These are phyloP conservation scores for Benthosema pterotum DNA, from an alignment of 2,797 vertebrate genomes.

Conservation along the genomic window DNA sequence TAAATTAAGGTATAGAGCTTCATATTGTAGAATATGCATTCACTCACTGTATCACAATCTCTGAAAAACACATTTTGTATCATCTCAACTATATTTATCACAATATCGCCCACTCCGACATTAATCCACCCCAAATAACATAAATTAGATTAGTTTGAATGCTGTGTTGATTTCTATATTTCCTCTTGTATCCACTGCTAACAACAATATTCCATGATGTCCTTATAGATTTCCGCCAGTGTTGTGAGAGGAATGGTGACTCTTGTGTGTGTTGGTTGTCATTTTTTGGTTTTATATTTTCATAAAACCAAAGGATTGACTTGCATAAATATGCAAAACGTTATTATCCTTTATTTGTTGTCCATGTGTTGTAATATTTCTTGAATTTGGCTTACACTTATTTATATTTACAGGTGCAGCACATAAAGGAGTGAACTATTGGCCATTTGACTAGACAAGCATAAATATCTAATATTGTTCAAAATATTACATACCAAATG, in stretches of 20 bases:
- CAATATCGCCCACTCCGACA: too few relatives aligned
- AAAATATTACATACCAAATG: not conserved
- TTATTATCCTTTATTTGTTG: conserved; percentile 30
- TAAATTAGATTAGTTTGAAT: too few relatives aligned
- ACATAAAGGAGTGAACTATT: conserved; percentile 10
- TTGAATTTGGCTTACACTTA: conserved; percentile 44
- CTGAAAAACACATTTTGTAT: too few relatives aligned
- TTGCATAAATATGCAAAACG: conserved; percentile 56
- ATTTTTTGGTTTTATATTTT: conserved; percentile 38
- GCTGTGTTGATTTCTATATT: too few relatives aligned
- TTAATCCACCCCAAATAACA: too few relatives aligned
- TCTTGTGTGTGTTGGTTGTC: conserved; percentile 19
- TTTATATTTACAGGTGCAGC: conserved; percentile 52
- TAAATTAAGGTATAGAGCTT: too few relatives aligned
- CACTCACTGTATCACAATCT: too few relatives aligned
- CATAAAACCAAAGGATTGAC: conserved; percentile 45
- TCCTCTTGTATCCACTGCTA: too few relatives aligned
- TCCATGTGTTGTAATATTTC: conserved; percentile 19
- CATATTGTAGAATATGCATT: too few relatives aligned
- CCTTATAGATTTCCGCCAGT: conserved; percentile 23
- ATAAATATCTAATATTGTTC: too few relatives aligned
- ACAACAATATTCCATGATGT: too few relatives aligned
- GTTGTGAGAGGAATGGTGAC: conserved; percentile 46
- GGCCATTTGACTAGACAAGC: not conserved
- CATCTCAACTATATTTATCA: too few relatives aligned